These are phyloP conservation scores for Cryptophagus acutangulus DNA, from an alignment of 2,888 invertebrate genomes.

Conservation along the genomic window DNA sequence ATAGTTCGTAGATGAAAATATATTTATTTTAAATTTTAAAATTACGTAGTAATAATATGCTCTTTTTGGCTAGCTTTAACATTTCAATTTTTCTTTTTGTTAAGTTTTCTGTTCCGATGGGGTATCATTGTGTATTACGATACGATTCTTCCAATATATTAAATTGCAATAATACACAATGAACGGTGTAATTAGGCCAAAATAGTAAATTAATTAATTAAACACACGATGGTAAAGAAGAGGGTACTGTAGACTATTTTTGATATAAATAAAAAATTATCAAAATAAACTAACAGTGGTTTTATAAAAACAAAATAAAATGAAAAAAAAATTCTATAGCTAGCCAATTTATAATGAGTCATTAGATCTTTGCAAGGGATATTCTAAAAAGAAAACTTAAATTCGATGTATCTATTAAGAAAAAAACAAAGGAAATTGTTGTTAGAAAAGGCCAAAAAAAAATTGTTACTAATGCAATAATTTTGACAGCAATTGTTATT, in stretches of 20 bases:
- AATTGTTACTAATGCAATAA: conserved; percentile 7
- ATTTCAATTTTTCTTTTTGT: not conserved
- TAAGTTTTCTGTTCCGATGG: not conserved
- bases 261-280: conserved; percentile 5
- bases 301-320: not conserved
- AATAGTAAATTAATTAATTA: not conserved
- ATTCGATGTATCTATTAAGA: not conserved
- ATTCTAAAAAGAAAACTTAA: not conserved
- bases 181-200: conserved; percentile 1
- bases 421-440: conserved; percentile 3
- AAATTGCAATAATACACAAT: not conserved
- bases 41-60: not conserved
- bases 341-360: conserved; percentile 4
- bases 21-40: conserved; percentile 7
- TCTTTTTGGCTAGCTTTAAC: conserved; percentile 5
- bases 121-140: not conserved
- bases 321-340: conserved; percentile 1
- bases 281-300: not conserved
- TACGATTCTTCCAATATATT: not conserved
- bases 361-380: not conserved
- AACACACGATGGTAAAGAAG: not conserved
- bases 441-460: conserved; percentile 5
- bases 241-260: conserved; percentile 5
- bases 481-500: conserved; percentile 4
- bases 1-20: conserved; percentile 4